Evolutionary conservation across 2,797 vertebrate genomes (phyloP), one percentile per base, ranked within the genome.

Genomic region (Pygocentrus nattereri): DNA sequence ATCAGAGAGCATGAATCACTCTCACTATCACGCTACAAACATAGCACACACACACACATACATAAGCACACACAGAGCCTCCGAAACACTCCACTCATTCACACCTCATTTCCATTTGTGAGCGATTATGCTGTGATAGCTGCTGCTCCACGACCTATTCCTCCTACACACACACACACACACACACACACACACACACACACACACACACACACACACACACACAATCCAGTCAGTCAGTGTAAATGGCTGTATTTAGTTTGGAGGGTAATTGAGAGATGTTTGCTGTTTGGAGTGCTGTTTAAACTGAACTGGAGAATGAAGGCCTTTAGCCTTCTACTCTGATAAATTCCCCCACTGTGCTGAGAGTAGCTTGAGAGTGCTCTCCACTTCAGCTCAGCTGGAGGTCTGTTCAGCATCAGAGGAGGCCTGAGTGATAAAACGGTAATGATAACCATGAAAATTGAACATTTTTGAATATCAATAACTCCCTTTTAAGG

Each of bases 61-160:
- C 12, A 61, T 23, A 56, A 23, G 27, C 13, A 44, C 50, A 85
- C 81, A 74, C 83, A 77, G 78, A 52, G 59, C 50, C 70, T 0
- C 82, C 21, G 13, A 61, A 86, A 70, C 50, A 79, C 84, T 73
- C 74, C 52, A 76, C 70, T 38, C 19, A 64, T 79, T 75, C 12
- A 76, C 64, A 18, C 49, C 54, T 85, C 72, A 81, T 76, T 77
- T 59, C 71, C 68, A 75, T 87, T 83, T 78, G 73, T 72, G 69
- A 82, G 69, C 47, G 70, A 78, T 75, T 50, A 74, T 21, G 50
- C 52, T 49, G 25, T 59, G 74, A 77, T 65, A 83, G 79, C 52
- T 62, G 58, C 56, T 1, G 38, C 74, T 44, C 52, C 7, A 54
- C 0, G 38, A 68, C 31, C 76, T 68, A 10, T 49, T 27, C 13